Conservation (phyloP, 2,113 vertebrate genomes). For the Haemorhous mexicanus region DNA sequence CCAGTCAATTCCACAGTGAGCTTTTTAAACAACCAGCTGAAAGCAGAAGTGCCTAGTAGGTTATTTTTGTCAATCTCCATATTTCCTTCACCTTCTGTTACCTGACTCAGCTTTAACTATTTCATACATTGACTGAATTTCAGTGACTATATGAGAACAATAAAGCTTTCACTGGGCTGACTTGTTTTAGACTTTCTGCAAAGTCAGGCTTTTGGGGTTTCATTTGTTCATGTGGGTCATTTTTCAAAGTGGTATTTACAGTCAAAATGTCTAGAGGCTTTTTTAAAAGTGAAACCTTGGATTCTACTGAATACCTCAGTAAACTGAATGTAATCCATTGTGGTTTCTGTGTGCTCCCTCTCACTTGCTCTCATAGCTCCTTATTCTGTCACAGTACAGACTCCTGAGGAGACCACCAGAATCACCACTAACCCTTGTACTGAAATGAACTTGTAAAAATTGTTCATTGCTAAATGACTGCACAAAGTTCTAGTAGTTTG, state of each 20-base stretch:
- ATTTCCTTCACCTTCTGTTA: conserved; percentile 3
- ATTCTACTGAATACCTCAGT: background rate
- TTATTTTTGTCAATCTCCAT: background rate
- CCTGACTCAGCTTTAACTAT: background rate
- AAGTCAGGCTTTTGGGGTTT: background rate
- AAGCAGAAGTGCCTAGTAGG: background rate
- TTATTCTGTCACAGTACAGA: background rate
- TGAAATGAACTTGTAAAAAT: background rate
- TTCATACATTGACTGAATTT: background rate
- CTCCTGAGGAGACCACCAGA: background rate
- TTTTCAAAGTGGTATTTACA: background rate
- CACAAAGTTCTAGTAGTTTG: background rate
- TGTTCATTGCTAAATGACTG: background rate
- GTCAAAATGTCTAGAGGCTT: background rate
- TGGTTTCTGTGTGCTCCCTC: background rate
- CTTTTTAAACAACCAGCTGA: background rate
- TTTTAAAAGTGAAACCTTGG: background rate
- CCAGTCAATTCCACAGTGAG: background rate
- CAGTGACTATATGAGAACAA: background rate
- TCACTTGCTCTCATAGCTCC: background rate
- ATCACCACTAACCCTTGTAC: background rate
- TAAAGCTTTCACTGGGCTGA: background rate
- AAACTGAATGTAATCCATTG: background rate
- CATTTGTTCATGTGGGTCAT: background rate
- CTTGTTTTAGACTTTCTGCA: background rate